Base-by-base conservation (phyloP, 2,888 invertebrate species). In the Platycnemis pennipes region DNA sequence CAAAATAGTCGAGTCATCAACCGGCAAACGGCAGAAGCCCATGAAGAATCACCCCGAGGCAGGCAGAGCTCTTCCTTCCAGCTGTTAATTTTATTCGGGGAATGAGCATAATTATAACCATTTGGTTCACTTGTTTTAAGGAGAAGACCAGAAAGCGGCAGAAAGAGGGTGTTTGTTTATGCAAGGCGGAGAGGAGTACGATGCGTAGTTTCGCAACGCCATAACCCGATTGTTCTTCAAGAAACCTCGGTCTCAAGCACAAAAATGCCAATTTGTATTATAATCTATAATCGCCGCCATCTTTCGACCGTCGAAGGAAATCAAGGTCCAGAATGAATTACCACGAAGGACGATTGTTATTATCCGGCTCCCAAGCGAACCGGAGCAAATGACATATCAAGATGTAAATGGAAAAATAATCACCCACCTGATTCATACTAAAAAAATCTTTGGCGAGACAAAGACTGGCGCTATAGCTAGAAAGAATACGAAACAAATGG, bases 1-100 rank as follows among this genome's bases (percentile, higher is more conserved):
- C 42, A 53, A 89, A 89, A 56, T 56, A 89, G 87, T 26, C 89
- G 42, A 46, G 89, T 56, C 56, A 89, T 56, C 42, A 89, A 63
- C 89, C 56, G 26, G 42, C 42, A 44, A 45, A 26, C 46, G 56
- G 46, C n/a, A 31, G 53, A 89, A 56, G 44, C 56, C 26, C 77
- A 16, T 26, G 77, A 26, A 37, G 77, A 26, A 63, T 63, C 63
- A 26, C n/a, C 63, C 63, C 63, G 31, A 19, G 37, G 5, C 46
- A 53, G 37, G 42, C 56, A 53, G 56, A 44, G 56, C 56, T 89
- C 46, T n/a, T 37, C 77, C 63, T 89, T 89, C 42, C 56, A 16
- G 13, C 22, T n/a, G 53, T 53, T 89, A 53, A 56, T 22, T 56
- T 31, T 89, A 37, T 89, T 44, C 42, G 37, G n/a, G 8, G n/a